phyloP scores from a whole-genome alignment of 2,888 invertebrate genomes.

The Monochamus alternatus region DNA sequence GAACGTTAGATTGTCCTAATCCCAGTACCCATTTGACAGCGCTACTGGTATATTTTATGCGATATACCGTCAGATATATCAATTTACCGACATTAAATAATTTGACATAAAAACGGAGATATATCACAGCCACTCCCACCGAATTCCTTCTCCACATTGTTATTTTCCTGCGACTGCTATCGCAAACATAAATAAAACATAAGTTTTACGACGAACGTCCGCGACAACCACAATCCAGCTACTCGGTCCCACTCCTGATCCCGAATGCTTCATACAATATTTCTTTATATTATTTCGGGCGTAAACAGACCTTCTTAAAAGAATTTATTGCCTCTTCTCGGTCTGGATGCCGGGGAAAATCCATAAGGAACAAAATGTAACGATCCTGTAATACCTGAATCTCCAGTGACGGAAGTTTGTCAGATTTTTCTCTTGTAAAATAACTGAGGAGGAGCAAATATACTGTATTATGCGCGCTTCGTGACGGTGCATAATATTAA shows the following conservation, averaged over 20 bases:
- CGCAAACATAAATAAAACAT: neutral
- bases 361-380: too few species aligned
- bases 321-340: slow-evolving; percentile 11
- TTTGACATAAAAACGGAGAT: neutral
- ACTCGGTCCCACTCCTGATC: neutral
- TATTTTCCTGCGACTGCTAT: neutral
- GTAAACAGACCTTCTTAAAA: slow-evolving; percentile 11
- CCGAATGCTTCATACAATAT: neutral
- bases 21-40: too few species aligned
- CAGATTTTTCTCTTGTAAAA: too few species aligned
- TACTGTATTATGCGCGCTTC: too few species aligned
- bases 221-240: neutral
- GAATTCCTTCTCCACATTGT: neutral
- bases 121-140: neutral
- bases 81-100: neutral
- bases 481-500: too few species aligned
- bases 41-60: too few species aligned
- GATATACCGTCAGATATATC: too few species aligned
- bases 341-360: neutral
- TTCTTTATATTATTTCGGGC: slow-evolving; percentile 18
- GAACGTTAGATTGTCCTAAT: too few species aligned
- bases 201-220: neutral
- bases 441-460: too few species aligned
- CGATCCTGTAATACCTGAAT: too few species aligned
- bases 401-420: too few species aligned